phyloP scores from a whole-genome alignment of 2,797 vertebrate genomes.

The Adrianichthys oophorus region DNA sequence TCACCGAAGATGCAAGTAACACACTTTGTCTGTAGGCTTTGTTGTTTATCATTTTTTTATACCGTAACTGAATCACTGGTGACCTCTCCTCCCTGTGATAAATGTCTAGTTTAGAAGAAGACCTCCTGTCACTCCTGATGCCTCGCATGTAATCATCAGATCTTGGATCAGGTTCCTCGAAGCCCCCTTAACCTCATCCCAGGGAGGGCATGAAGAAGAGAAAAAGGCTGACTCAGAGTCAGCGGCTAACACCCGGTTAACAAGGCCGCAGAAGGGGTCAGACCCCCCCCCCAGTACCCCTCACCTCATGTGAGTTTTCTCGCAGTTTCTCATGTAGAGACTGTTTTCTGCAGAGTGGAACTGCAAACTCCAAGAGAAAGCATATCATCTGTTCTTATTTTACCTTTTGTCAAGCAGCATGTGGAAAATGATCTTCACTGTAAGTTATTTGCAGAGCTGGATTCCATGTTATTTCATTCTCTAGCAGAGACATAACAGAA shows the following conservation, averaged over 20 bases:
- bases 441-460: slow-evolving; percentile 92
- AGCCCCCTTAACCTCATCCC: slow-evolving; percentile 57
- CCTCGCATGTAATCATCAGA: slow-evolving; percentile 50
- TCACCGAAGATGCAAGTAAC: too few relatives aligned
- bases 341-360: slow-evolving; percentile 41
- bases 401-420: slow-evolving; percentile 82
- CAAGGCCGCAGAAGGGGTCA: slow-evolving; percentile 47
- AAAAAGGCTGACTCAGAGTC: slow-evolving; percentile 51
- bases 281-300: not conserved
- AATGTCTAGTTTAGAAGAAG: slow-evolving; percentile 50
- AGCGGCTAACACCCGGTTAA: slow-evolving; percentile 43
- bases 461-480: slow-evolving; percentile 89
- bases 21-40: not conserved
- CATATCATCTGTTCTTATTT: slow-evolving; percentile 86
- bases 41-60: not conserved
- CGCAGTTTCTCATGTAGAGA: slow-evolving; percentile 22
- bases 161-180: slow-evolving; percentile 56
- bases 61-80: slow-evolving; percentile 19
- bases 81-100: slow-evolving; percentile 31
- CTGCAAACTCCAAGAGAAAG: slow-evolving; percentile 50
- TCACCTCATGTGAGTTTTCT: slow-evolving; percentile 15
- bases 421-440: slow-evolving; percentile 87
- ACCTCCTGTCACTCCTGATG: slow-evolving; percentile 47
- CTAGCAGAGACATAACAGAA: slow-evolving; percentile 89
- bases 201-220: slow-evolving; percentile 44